These are phyloP conservation scores for Quadriops clusia DNA, from an alignment of 2,888 invertebrate species.

Conservation along the genomic window DNA sequence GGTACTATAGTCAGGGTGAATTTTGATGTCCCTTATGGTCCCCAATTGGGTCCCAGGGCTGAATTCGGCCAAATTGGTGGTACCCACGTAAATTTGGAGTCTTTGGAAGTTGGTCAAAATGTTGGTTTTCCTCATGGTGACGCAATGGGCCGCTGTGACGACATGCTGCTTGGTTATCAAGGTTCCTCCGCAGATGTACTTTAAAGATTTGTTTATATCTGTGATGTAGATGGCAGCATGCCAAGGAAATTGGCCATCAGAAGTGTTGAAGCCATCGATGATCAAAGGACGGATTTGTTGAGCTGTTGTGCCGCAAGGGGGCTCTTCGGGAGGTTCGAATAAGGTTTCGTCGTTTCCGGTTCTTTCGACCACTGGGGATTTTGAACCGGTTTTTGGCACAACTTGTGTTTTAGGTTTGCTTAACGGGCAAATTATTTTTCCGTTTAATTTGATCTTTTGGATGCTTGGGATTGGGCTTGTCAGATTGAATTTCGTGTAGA, in stretches of 20 bases:
- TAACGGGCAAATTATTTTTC: constrained; percentile 46
- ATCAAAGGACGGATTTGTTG: too few species aligned
- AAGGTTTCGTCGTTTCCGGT: background rate
- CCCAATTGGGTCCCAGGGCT: constrained; percentile 39
- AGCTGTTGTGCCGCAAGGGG: too few species aligned
- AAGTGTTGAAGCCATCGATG: constrained; percentile 45
- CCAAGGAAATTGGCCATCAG: constrained; percentile 44
- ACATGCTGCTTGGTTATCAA: constrained; percentile 44
- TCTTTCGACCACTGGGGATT: too few species aligned
- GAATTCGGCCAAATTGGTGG: constrained; percentile 26
- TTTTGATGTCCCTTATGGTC: constrained; percentile 30
- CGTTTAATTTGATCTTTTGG: constrained; percentile 43
- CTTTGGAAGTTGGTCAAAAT: constrained; percentile 26
- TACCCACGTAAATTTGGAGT: constrained; percentile 32
- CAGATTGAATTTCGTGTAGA: constrained; percentile 48
- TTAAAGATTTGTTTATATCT: constrained; percentile 31
- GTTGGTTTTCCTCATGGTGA: constrained; percentile 34
- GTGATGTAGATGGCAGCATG: constrained; percentile 48
- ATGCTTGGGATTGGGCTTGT: constrained; percentile 40
- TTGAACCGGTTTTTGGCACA: too few species aligned
- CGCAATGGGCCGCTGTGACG: constrained; percentile 55
- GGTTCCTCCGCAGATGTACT: constrained; percentile 54
- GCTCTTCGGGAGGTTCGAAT: too few species aligned
- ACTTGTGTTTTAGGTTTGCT: constrained; percentile 1
- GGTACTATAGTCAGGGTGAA: constrained; percentile 34